phyloP scores from a whole-genome alignment of 2,888 invertebrate species.

The Aplocera efformata region DNA sequence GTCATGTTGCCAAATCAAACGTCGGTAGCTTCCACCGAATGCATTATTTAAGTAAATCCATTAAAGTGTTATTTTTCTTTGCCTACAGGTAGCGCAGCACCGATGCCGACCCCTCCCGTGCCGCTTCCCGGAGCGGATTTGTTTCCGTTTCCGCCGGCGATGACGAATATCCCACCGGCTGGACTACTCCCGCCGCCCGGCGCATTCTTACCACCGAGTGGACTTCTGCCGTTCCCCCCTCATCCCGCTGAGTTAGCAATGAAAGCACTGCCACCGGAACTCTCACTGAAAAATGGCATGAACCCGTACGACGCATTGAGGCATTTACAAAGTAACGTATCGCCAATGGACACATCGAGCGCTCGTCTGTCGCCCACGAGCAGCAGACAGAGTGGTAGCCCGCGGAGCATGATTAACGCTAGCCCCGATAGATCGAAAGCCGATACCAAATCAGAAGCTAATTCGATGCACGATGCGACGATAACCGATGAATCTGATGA shows the following conservation, averaged over 20 bases:
- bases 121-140: conserved; percentile 65
- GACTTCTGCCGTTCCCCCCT: conserved; percentile 75
- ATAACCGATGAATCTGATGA: conserved; percentile 84
- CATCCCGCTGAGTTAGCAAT: conserved; percentile 76
- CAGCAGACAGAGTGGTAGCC: conserved; percentile 78
- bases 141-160: conserved; percentile 68
- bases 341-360: conserved; percentile 70
- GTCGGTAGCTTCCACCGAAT: conserved; percentile 32
- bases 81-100: conserved; percentile 67
- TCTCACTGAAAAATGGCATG: conserved; percentile 77
- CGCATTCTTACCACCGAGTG: conserved; percentile 77
- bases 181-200: conserved; percentile 80
- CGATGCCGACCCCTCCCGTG: conserved; percentile 60
- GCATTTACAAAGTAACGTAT: conserved; percentile 67
- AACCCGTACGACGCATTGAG: conserved; percentile 80
- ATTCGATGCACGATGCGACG: conserved; percentile 82
- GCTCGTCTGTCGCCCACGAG: conserved; percentile 78
- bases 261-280: conserved; percentile 68
- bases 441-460: conserved; percentile 81
- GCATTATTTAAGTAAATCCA: conserved; percentile 26
- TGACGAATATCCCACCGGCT: conserved; percentile 67
- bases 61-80: conserved; percentile 40
- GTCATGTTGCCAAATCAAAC: conserved; percentile 66
- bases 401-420: conserved; percentile 63
- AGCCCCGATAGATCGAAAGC: conserved; percentile 75